Percentiles rank a stretch among this genome's conserved stretches.
Conservation (phyloP, 2,113 vertebrate genomes). For the Lates calcarifer region DNA sequence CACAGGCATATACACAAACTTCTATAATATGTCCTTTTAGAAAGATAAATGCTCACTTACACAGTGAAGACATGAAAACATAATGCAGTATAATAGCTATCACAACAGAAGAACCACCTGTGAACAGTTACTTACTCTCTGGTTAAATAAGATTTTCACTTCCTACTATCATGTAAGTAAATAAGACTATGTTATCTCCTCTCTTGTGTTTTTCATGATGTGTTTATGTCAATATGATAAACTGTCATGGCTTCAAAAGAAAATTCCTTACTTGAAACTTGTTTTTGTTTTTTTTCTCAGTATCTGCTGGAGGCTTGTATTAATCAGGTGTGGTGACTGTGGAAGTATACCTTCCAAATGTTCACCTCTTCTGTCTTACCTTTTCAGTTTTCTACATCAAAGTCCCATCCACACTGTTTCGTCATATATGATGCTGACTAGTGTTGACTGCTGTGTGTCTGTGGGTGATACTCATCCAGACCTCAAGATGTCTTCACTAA, state of each 20-base stretch:
- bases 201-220: neutral
- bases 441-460: conserved; percentile 50
- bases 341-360: neutral
- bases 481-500: conserved; percentile 39
- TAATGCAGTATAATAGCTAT: neutral
- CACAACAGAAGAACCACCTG: conserved; percentile 2
- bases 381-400: conserved; percentile 23
- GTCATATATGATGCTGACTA: conserved; percentile 45
- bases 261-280: neutral
- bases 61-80: neutral
- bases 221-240: conserved; percentile 8
- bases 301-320: conserved; percentile 1
- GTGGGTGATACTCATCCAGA: conserved; percentile 36
- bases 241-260: conserved; percentile 4
- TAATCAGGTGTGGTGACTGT: neutral
- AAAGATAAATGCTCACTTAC: neutral
- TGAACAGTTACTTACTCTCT: neutral
- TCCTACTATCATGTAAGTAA: conserved; percentile 2
- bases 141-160: conserved; percentile 12
- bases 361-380: neutral
- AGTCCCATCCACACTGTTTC: conserved; percentile 5
- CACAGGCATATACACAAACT: neutral
- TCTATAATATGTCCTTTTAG: neutral
- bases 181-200: neutral
- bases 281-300: neutral